Percentiles rank a stretch among this genome's conserved stretches.
These are phyloP conservation scores for Linnaemya tessellans DNA, from an alignment of 2,888 invertebrate species.

Conservation along the genomic window DNA sequence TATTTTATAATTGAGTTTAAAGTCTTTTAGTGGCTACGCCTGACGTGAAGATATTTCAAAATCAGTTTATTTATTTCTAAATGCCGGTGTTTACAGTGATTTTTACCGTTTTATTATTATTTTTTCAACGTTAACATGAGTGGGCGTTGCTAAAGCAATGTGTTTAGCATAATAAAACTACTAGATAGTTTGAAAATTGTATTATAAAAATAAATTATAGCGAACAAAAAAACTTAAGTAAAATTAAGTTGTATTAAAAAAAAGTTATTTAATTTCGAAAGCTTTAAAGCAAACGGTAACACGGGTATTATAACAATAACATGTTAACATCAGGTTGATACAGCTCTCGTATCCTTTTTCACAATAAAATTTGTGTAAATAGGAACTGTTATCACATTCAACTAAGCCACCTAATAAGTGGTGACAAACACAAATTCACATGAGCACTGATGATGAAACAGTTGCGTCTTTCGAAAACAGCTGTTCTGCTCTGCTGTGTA, in stretches of 20 bases:
- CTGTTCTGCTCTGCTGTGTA: too few species aligned
- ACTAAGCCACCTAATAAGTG: too few species aligned
- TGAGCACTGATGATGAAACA: too few species aligned
- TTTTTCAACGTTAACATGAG: conserved; percentile 18
- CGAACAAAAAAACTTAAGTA: background rate
- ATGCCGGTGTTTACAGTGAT: conserved; percentile 3
- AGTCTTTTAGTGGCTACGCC: conserved; percentile 30
- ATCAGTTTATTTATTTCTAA: conserved; percentile 38
- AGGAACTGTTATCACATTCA: too few species aligned
- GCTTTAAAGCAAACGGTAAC: too few species aligned
- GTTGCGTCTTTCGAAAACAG: too few species aligned
- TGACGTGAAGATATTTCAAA: conserved; percentile 60
- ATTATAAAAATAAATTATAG: conserved; percentile 4
- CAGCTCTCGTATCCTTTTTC: too few species aligned
- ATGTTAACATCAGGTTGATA: too few species aligned
- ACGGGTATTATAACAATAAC: too few species aligned
- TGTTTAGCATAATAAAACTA: conserved; percentile 50
- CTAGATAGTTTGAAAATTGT: conserved; percentile 1
- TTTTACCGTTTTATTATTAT: conserved; percentile 20
- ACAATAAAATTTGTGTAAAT: too few species aligned
- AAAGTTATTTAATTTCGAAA: too few species aligned
- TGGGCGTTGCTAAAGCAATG: conserved; percentile 57
- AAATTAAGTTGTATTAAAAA: background rate
- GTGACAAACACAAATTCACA: too few species aligned
- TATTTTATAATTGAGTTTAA: conserved; percentile 39